Evolutionary conservation across 2,888 invertebrate genomes (phyloP).

Genomic region (Cerceris ruficornis): DNA sequence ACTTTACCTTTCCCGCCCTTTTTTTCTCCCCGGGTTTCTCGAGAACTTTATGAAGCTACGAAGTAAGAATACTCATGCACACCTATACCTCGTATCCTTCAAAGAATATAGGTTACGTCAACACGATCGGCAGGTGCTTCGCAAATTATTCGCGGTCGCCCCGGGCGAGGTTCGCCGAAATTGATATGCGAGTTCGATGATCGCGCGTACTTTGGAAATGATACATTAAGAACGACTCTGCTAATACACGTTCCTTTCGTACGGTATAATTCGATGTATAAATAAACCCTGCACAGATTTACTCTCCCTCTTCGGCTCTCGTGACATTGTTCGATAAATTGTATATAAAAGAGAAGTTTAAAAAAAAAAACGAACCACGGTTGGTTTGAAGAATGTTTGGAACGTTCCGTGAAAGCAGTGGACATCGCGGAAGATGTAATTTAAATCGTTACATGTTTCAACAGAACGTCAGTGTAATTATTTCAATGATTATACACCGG

Average conservation of each 20-base stretch:
- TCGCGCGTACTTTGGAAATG: slow-evolving; percentile 5
- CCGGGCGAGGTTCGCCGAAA: slow-evolving; percentile 19
- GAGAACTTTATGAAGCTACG: neutral
- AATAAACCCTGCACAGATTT: too few species aligned
- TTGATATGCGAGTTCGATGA: slow-evolving; percentile 14
- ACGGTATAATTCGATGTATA: too few species aligned
- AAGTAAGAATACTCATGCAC: neutral
- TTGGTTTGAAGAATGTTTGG: neutral
- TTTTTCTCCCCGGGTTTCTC: neutral
- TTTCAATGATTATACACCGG: slow-evolving; percentile 58
- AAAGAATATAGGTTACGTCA: slow-evolving; percentile 23
- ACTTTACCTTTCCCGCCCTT: neutral
- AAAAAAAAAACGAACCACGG: too few species aligned
- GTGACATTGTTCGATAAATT: too few species aligned
- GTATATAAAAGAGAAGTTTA: too few species aligned
- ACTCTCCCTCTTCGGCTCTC: too few species aligned
- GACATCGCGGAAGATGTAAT: slow-evolving; percentile 47
- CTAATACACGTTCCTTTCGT: neutral
- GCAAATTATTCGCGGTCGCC: slow-evolving; percentile 15
- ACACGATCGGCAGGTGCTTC: slow-evolving; percentile 19
- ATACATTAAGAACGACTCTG: neutral
- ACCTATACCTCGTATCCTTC: neutral
- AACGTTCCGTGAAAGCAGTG: neutral
- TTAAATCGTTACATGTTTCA: slow-evolving; percentile 60
- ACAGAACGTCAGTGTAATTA: slow-evolving; percentile 59